These are phyloP conservation scores for Samia ricini DNA, from an alignment of 1,140 invertebrate genomes.

Conservation along the genomic window DNA sequence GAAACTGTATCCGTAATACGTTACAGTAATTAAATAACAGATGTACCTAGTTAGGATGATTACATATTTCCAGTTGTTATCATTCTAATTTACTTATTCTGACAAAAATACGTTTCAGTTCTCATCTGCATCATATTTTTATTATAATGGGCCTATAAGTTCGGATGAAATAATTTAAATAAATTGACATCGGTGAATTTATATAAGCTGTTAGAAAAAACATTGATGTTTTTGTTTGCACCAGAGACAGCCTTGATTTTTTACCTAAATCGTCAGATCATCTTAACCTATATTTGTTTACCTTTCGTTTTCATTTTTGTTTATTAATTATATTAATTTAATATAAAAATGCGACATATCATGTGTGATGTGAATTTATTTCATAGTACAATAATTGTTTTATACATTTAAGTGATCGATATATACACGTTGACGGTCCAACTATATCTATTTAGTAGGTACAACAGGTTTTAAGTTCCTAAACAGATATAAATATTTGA, in stretches of 20 bases:
- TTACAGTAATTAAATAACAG: not conserved
- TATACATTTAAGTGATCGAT: no score
- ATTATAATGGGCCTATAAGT: not conserved
- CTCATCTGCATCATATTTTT: not conserved
- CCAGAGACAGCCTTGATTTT: not conserved
- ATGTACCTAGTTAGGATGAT: not conserved
- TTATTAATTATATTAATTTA: no score
- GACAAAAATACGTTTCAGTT: not conserved
- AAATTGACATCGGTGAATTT: not conserved
- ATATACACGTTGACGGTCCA: no score
- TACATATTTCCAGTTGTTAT: not conserved
- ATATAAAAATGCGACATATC: no score
- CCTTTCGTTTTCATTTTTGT: no score
- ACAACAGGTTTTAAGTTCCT: no score
- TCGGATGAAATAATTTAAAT: not conserved
- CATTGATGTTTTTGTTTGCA: not conserved
- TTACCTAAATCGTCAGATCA: no score
- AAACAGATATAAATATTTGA: no score
- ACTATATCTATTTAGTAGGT: no score
- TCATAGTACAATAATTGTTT: no score
- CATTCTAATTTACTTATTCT: not conserved
- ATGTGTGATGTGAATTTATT: no score
- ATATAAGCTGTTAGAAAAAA: not conserved
- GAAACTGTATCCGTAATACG: not conserved
- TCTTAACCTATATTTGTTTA: no score